phyloP scores from a whole-genome alignment of 1,140 invertebrate genomes.

The Ridgeia piscesae region DNA sequence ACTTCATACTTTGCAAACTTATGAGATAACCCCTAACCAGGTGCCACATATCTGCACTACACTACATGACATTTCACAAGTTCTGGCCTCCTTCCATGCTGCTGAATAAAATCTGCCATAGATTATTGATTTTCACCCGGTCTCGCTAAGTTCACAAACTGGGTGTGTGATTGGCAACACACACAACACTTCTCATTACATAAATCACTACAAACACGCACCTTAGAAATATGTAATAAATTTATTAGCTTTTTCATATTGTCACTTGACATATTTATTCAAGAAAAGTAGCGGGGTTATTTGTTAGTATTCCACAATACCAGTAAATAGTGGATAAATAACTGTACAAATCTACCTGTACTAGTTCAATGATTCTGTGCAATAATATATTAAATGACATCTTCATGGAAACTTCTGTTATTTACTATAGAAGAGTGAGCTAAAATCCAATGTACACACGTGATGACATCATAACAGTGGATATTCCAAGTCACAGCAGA shows the following conservation, averaged over 20 bases:
- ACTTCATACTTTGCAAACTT: too few relatives aligned
- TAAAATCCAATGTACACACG: neutral
- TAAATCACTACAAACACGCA: neutral
- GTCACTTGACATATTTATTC: neutral
- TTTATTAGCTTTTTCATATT: neutral
- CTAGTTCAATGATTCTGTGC: neutral
- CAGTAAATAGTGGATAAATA: neutral
- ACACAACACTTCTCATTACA: neutral
- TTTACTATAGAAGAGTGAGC: neutral
- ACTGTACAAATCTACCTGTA: neutral
- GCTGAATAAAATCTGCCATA: neutral
- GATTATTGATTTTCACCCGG: neutral
- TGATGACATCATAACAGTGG: neutral
- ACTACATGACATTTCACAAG: neutral
- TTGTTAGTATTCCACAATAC: neutral
- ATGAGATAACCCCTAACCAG: neutral
- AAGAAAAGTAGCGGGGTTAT: neutral
- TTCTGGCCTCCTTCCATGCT: neutral
- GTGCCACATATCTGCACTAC: neutral
- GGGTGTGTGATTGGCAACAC: neutral
- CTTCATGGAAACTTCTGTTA: neutral
- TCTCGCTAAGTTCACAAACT: neutral
- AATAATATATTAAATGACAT: neutral
- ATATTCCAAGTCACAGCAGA: neutral
- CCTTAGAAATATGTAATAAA: slow-evolving; percentile 2